Percentiles rank a stretch among this genome's conserved stretches.
Evolutionary conservation across 2,113 vertebrate genomes (phyloP).

Genomic region (Pogonocichla stellata): DNA sequence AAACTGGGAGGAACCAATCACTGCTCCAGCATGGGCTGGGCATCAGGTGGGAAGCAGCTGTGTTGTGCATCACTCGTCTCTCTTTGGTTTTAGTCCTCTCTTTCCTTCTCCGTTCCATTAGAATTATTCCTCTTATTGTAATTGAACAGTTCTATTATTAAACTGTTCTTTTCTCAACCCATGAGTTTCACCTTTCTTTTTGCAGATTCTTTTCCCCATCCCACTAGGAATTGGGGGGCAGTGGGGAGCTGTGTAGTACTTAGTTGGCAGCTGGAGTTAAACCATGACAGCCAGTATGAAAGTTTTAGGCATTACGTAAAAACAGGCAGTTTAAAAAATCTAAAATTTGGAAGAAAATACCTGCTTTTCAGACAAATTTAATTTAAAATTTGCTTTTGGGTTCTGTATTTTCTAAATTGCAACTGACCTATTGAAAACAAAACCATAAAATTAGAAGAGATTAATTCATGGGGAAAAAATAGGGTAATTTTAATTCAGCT

Average conservation of each 20-base stretch:
- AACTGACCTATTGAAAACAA: neutral
- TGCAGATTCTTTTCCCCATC: neutral
- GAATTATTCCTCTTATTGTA: neutral
- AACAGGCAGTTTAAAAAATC: neutral
- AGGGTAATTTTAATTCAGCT: neutral
- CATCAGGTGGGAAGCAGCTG: neutral
- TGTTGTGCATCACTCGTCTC: neutral
- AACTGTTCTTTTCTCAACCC: neutral
- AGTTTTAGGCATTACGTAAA: neutral
- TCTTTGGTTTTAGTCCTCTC: neutral
- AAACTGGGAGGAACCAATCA: neutral
- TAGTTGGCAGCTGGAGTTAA: neutral
- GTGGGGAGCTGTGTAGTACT: neutral
- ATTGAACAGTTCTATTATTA: neutral
- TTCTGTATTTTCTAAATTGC: neutral
- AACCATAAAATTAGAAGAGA: neutral
- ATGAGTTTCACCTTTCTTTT: neutral
- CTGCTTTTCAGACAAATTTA: neutral
- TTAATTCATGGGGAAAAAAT: neutral
- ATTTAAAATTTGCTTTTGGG: neutral
- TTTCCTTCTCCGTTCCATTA: neutral
- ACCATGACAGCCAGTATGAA: neutral
- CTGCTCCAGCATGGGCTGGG: neutral
- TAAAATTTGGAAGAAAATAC: neutral
- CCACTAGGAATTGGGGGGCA: neutral